phyloP scores from a whole-genome alignment of 2,797 vertebrate species.

The Balearica regulorum region DNA sequence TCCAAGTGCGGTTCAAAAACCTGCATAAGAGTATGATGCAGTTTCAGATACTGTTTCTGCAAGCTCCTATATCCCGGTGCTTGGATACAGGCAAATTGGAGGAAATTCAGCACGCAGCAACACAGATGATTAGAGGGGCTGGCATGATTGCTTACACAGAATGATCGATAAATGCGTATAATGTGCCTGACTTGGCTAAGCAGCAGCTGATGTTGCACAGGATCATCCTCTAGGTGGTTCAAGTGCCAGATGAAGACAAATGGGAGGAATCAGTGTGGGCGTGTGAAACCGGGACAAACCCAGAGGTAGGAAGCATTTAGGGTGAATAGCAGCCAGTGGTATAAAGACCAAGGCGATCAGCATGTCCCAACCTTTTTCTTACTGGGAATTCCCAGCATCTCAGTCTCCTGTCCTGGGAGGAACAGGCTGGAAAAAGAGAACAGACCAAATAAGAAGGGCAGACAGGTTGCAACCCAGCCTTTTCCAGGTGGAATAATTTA shows the following conservation, averaged over 20 bases:
- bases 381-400: background rate
- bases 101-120: background rate
- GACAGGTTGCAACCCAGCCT: background rate
- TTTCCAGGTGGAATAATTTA: background rate
- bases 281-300: background rate
- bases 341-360: background rate
- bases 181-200: background rate
- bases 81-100: accelerated
- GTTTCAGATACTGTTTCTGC: background rate
- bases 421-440: background rate
- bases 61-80: background rate
- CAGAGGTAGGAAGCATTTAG: background rate
- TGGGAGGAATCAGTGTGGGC: background rate
- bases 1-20: background rate
- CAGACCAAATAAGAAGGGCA: background rate
- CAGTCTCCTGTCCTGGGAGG: background rate
- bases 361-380: background rate
- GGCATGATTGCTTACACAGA: background rate
- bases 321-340: background rate
- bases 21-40: background rate
- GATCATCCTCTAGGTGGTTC: background rate
- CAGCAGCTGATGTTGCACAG: background rate
- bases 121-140: background rate
- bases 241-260: background rate
- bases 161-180: background rate